phyloP scores from a whole-genome alignment of 2,113 vertebrate species.

The Carettochelys insculpta region DNA sequence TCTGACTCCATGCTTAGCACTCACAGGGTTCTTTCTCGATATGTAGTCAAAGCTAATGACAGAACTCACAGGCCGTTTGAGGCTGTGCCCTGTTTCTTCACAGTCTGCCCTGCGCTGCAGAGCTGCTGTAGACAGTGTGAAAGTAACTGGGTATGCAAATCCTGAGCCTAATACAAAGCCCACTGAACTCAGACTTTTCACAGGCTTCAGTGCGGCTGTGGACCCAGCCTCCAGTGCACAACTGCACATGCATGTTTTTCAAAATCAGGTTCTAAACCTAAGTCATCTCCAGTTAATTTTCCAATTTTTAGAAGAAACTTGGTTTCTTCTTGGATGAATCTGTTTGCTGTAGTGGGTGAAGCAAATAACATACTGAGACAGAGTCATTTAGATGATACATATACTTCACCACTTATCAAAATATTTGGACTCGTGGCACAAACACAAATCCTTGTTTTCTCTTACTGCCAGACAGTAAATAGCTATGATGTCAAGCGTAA shows the following conservation, averaged over 20 bases:
- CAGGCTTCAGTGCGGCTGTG: not conserved
- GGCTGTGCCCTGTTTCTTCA: not conserved
- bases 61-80: not conserved
- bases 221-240: not conserved
- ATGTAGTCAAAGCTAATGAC: not conserved
- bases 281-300: not conserved
- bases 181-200: not conserved
- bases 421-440: slow-evolving; percentile 17
- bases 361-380: not conserved
- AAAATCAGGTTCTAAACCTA: not conserved
- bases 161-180: not conserved
- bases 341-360: not conserved
- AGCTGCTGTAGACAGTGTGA: not conserved
- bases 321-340: not conserved
- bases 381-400: not conserved
- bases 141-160: not conserved
- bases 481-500: not conserved
- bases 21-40: not conserved
- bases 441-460: slow-evolving; percentile 33
- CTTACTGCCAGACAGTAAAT: not conserved
- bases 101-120: not conserved
- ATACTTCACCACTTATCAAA: not conserved
- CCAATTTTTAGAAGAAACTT: not conserved
- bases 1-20: not conserved
- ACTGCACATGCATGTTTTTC: not conserved